Evolutionary conservation across 2,888 invertebrate genomes (phyloP), one percentile per base, ranked within the genome.

Genomic region (Aleiodes alternator): DNA sequence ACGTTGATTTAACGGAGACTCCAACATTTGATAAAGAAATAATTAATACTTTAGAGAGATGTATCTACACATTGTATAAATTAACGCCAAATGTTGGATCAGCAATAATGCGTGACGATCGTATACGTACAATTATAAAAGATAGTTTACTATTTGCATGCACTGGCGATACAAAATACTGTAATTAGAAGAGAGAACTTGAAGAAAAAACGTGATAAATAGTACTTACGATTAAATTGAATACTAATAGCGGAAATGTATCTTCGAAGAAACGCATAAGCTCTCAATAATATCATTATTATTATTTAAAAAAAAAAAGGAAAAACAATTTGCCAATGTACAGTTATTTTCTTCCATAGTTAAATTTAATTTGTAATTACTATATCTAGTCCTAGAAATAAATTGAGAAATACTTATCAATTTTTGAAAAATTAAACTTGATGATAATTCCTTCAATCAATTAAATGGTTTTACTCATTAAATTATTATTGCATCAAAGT

Each of bases 21-120:
- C 86, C 86, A 23, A 84, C 85, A 50, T 84, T 88, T 53, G 87
- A 88, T 73, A 83, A 81, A 51, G 85, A 85, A 64, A 86, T 87
- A 23, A 82, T 84, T 38, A 82, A 82, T 29, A 82, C 83, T 72
- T 80, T 88, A 72, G 86, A 87, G 38, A 84, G 83, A 66, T 88
- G 87, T 68, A 85, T 87, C 75, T 84, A 80, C 71, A 79, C 85
- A 50, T 77, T 88, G 69, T 85, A 86, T 69, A 83, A 85, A 79
- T 68, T 83, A 56, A 84, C 86, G 4, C 87, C 87, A 6, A 82
- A 73, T 14, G 76, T 86, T 9, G 86, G 86, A 1, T 82, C 76
- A 53, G 79, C 79, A 23, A 82, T 88, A 34, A 83, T 87, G 80
- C 81, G 80, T 14, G 86, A 88, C 34, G 83, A 83, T 77, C 82